phyloP scores from a whole-genome alignment of 1,140 invertebrate genomes.

The Ericerus pela region DNA sequence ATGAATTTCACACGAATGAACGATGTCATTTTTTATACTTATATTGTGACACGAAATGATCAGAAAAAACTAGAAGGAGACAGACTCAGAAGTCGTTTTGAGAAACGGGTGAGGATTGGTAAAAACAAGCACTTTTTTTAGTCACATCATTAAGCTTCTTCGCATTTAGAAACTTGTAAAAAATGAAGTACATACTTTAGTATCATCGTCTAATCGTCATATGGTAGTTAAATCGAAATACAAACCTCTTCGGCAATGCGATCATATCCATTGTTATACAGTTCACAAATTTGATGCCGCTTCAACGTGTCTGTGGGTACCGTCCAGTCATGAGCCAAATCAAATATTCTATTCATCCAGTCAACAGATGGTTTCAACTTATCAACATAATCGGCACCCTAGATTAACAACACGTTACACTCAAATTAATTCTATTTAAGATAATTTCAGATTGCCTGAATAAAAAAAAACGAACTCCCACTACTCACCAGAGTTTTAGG shows the following conservation, averaged over 20 bases:
- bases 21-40: too few relatives aligned
- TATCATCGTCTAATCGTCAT: neutral
- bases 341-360: conserved; percentile 54
- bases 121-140: too few relatives aligned
- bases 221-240: neutral
- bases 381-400: neutral
- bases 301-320: conserved; percentile 57
- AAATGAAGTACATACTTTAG: neutral
- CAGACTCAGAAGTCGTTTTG: too few relatives aligned
- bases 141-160: too few relatives aligned
- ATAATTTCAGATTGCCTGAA: too few relatives aligned
- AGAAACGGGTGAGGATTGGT: too few relatives aligned
- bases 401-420: too few relatives aligned
- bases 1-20: neutral
- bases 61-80: too few relatives aligned
- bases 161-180: too few relatives aligned
- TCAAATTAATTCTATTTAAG: too few relatives aligned
- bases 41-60: too few relatives aligned
- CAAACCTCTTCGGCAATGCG: conserved; percentile 53
- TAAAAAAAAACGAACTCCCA: too few relatives aligned
- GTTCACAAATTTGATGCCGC: conserved; percentile 57
- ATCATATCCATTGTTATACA: conserved; percentile 64
- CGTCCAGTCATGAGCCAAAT: conserved; percentile 61
- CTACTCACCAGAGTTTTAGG: neutral
- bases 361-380: conserved; percentile 11